Percentiles rank a stretch among this genome's conserved stretches.
phyloP scores from a whole-genome alignment of 2,113 vertebrate genomes.

The Chrysochloris asiatica region DNA sequence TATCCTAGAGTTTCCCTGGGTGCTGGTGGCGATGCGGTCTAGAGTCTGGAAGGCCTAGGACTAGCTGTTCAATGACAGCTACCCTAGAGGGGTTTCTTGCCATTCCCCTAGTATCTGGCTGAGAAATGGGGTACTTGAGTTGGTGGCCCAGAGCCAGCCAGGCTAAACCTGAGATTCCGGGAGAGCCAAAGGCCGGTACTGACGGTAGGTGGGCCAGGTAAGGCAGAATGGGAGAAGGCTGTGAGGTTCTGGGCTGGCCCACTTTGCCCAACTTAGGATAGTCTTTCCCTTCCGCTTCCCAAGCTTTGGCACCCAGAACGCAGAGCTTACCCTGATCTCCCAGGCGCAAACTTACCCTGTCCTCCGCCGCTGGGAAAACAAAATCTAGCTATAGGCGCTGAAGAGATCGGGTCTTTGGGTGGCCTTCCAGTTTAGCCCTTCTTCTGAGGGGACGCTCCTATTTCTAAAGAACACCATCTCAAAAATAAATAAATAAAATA shows the following conservation, averaged over 20 bases:
- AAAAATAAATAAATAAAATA: conserved; percentile 66
- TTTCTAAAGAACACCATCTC: conserved; percentile 75
- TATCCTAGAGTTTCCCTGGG: conserved; percentile 75
- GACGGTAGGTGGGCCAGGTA: neutral
- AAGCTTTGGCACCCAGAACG: neutral
- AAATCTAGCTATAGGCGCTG: conserved; percentile 43
- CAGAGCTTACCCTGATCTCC: neutral
- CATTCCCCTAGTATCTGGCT: conserved; percentile 37
- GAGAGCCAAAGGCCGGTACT: conserved; percentile 32
- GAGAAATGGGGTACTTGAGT: neutral
- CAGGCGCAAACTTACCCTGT: conserved; percentile 82
- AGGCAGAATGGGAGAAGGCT: accelerated
- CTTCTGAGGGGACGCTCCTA: conserved; percentile 50
- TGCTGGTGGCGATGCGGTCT: conserved; percentile 7
- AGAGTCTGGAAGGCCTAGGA: neutral
- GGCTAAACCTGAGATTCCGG: neutral
- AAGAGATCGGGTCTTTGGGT: neutral
- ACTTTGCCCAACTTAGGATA: conserved; percentile 18
- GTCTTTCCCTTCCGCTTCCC: conserved; percentile 1
- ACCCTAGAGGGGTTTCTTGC: neutral
- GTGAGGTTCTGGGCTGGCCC: neutral
- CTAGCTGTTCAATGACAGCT: conserved; percentile 57
- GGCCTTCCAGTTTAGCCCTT: conserved; percentile 68
- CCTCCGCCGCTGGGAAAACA: conserved; percentile 50
- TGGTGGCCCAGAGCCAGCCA: conserved; percentile 14